Base-by-base conservation (phyloP, 2,797 vertebrate genomes). In the Masticophis lateralis region DNA sequence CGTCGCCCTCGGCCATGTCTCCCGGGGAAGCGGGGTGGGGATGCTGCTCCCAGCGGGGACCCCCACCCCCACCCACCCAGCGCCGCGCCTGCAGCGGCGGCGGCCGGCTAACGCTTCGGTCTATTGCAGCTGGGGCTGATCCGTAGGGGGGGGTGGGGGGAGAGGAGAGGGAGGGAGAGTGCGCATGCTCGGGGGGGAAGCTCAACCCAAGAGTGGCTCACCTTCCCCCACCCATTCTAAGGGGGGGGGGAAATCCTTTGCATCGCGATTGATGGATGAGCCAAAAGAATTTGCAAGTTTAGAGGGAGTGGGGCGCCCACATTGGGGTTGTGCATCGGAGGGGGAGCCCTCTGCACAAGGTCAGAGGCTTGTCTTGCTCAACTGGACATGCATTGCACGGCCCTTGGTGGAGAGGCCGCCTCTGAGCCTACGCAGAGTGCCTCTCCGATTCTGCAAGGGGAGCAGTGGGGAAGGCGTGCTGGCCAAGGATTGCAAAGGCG, bases 1-100 rank as follows among this genome's bases (percentile, higher is more conserved):
- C 97, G 91, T 98, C 99, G 91, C 98, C 98, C 94, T 99, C 98
- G 94, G 99, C 98, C 99, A 99, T 99, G 96, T 94, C 93, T 43
- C 63, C 88, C 37, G 37, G 16, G 86, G 37, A 47, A 25, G 32
- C 0, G 90, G 43, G 87, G 51, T 1, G 1, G 20, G 28, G 28
- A 56, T 37, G 51, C 32, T 27, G 22, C 9, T 27, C 51, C 93
- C 28, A n/a, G 28, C 13, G 13, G 13, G 60, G 57, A 59, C 59
- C 27, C 60, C 60, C 4, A 20, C 89, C 74, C 95, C 92, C 93
- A 47, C 86, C 53, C 16, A 32, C 79, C 90, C 92, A 63, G 87
- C 90, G n/a, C 87, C 55, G 94, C 95, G 69, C 69, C 69, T 94
- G 95, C 94, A 32, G n/a, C 63, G 6, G 92, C 94, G 88, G 94